phyloP scores from a whole-genome alignment of 2,113 vertebrate genomes.

The Gymnogyps californianus region DNA sequence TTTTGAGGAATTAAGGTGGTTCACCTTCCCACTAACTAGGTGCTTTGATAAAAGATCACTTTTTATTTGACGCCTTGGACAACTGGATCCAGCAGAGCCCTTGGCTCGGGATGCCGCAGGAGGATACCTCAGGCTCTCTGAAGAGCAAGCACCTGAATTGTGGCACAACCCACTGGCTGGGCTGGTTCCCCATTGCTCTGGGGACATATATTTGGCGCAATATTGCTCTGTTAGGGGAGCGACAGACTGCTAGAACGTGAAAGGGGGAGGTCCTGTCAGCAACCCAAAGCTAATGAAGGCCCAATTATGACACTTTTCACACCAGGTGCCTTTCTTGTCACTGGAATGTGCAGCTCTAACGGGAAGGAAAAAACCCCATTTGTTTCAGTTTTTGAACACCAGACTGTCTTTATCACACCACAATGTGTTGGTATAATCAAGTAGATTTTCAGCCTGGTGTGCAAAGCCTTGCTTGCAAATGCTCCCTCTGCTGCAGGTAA shows the following conservation, averaged over 20 bases:
- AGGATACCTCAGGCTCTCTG: not conserved
- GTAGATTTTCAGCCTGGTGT: not conserved
- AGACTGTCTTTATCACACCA: not conserved
- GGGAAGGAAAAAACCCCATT: not conserved
- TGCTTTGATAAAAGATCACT: not conserved
- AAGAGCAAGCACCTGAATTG: not conserved
- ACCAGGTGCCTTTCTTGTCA: not conserved
- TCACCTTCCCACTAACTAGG: not conserved
- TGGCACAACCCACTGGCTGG: not conserved
- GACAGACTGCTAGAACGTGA: not conserved
- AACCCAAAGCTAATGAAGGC: not conserved
- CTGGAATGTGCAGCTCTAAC: not conserved
- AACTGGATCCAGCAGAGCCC: not conserved
- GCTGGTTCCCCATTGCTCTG: not conserved
- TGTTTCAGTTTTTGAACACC: not conserved
- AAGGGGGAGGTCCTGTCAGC: not conserved
- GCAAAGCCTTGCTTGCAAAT: not conserved
- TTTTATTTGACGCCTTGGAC: not conserved
- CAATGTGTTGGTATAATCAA: not conserved
- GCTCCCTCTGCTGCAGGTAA: not conserved
- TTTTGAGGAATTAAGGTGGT: not conserved
- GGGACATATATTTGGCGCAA: not conserved
- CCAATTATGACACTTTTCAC: not conserved
- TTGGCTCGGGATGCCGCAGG: accelerated
- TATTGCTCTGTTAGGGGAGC: not conserved